Evolutionary conservation across 1,140 invertebrate species (phyloP), one percentile per base, ranked within the genome.

Genomic region (Drosophila gunungcola): DNA sequence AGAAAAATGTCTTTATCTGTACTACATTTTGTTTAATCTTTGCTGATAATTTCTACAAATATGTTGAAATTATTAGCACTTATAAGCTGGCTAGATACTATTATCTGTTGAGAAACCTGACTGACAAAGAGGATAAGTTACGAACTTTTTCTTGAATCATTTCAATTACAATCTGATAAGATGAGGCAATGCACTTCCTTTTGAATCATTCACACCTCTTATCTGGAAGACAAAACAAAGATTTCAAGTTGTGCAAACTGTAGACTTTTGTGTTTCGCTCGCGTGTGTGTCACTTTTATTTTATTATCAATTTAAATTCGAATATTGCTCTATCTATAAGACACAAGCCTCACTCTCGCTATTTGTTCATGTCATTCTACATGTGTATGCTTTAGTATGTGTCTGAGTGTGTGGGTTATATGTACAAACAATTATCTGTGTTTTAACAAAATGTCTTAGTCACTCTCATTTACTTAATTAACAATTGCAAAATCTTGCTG

Each of bases 221-320:
- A 41, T 56, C 36, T 64, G 25, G 4, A 42, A 68, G 27, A 39
- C n/a, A 55, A 77, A 60, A 51, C 60, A 76, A 54, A 11, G 39
- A 46, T 46, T 60, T 77, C 27, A 56, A 68, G 64, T 69, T 76
- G 56, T 77, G 63, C 74, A 77, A 69, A 76, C 39, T 52, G 58
- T 63, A 65, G 39, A 48, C 42, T 56, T 79, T 56, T 73, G 63
- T 54, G 48, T 68, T 62, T 67, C 55, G 56, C 34, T 75, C 36
- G 56, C 29, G 45, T 88, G 76, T 88, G 73, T 74, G 63, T 69
- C 69, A 65, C 52, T 77, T 42, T 64, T 62, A 58, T 75, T 76
- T 76, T 85, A 88, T 88, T 88, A 88, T 88, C 84, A 88, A 73
- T 79, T 88, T 88, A 89, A 88, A 89, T 88, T 88, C 83, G 83